Evolutionary conservation across 2,797 vertebrate genomes (phyloP).

Genomic region (Pseudomugil gertrudae): DNA sequence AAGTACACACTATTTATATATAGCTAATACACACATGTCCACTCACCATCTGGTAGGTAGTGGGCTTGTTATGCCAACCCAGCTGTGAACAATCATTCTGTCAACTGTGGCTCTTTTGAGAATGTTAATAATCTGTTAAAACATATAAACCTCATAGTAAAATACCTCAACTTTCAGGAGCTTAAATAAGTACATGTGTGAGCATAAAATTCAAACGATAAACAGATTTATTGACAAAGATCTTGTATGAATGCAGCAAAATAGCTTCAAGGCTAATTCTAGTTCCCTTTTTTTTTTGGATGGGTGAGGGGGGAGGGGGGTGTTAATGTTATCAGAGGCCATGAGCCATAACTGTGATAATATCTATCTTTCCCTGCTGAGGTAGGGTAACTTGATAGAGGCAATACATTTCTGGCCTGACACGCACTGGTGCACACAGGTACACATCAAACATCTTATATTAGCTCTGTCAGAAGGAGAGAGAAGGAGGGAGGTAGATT

Average conservation of each 20-base stretch:
- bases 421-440: conserved; percentile 66
- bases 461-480: conserved; percentile 67
- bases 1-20: background rate
- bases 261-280: conserved; percentile 48
- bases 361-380: conserved; percentile 68
- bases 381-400: conserved; percentile 67
- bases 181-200: background rate
- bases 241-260: conserved; percentile 42
- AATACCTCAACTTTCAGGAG: background rate
- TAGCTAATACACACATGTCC: conserved; percentile 9
- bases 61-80: conserved; percentile 22
- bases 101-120: conserved; percentile 12
- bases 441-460: conserved; percentile 74
- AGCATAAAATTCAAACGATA: conserved; percentile 28
- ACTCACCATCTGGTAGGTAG: conserved; percentile 38
- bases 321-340: conserved; percentile 73
- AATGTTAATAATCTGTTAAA: conserved; percentile 6
- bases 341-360: conserved; percentile 67
- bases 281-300: conserved; percentile 55
- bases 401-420: conserved; percentile 59
- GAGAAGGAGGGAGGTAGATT: conserved; percentile 7
- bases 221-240: conserved; percentile 40
- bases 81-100: conserved; percentile 18
- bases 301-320: background rate
- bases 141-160: background rate